phyloP scores from a whole-genome alignment of 92 coral and sea anemone genomes.

The Chrysogorgia sp. region DNA sequence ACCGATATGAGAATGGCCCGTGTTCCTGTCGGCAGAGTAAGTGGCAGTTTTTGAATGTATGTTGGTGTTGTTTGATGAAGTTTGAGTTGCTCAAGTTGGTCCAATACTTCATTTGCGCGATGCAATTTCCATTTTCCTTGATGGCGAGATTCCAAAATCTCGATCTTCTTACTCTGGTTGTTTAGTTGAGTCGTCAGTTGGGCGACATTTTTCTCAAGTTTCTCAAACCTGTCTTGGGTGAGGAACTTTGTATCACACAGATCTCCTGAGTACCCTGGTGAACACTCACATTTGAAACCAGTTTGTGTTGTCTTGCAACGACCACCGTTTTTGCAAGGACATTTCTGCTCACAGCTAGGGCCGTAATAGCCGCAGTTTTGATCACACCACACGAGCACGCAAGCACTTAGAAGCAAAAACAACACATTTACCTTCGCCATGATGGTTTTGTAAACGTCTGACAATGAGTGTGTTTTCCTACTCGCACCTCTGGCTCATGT shows the following conservation, averaged over 20 bases:
- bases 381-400: background rate
- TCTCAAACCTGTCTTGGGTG: constrained; percentile 48
- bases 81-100: constrained; percentile 22
- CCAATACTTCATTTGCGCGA: constrained; percentile 45
- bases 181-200: constrained; percentile 25
- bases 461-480: no score
- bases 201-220: constrained; percentile 41
- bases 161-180: constrained; percentile 6
- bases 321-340: constrained; percentile 68
- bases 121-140: constrained; percentile 37
- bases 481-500: no score
- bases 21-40: constrained; percentile 58
- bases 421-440: no score
- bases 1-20: constrained; percentile 67
- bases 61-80: constrained; percentile 61
- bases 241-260: constrained; percentile 62
- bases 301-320: constrained; percentile 47
- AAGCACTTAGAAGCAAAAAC: no score
- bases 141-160: background rate
- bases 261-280: constrained; percentile 61
- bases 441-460: no score
- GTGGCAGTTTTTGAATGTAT: constrained; percentile 61
- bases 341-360: constrained; percentile 55
- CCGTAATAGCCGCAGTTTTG: constrained; percentile 49
- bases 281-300: constrained; percentile 59